Percentiles rank a stretch among this genome's conserved stretches.
Conservation (phyloP, 2,888 invertebrate species). For the Mythimna loreyi region DNA sequence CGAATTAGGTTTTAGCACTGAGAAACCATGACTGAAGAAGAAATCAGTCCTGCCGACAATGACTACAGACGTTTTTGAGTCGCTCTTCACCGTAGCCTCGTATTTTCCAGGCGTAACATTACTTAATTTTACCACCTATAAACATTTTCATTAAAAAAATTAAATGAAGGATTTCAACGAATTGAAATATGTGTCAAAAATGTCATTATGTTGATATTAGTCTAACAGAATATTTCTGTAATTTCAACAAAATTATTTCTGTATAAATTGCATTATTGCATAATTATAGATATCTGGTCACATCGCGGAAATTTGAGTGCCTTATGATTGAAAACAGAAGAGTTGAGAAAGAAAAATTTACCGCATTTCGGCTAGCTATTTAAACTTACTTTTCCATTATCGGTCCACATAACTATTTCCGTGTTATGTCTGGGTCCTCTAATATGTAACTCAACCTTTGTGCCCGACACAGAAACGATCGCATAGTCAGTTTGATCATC, state of each 20-base stretch:
- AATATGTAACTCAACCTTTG: slow-evolving; percentile 28
- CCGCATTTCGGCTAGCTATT: background rate
- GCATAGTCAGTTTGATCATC: slow-evolving; percentile 61
- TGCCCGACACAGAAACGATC: slow-evolving; percentile 54
- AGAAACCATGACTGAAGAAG: slow-evolving; percentile 60
- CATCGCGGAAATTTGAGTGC: background rate
- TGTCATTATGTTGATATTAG: too few species aligned
- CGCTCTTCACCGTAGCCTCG: slow-evolving; percentile 44
- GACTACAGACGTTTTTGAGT: slow-evolving; percentile 34
- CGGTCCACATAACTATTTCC: slow-evolving; percentile 38
- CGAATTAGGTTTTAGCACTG: slow-evolving; percentile 46
- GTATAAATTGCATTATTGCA: background rate
- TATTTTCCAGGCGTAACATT: slow-evolving; percentile 46
- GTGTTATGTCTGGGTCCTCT: slow-evolving; percentile 18
- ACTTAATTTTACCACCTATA: slow-evolving; percentile 50
- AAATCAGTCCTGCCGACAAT: slow-evolving; percentile 62
- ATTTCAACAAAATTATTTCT: background rate
- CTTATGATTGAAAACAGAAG: background rate
- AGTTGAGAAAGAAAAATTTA: background rate
- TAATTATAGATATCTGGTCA: background rate
- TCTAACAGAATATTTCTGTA: too few species aligned
- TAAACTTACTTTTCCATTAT: slow-evolving; percentile 53
- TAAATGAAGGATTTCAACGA: too few species aligned
- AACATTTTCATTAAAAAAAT: slow-evolving; percentile 1
- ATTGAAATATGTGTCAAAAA: too few species aligned